Conservation (phyloP, 2,113 vertebrate genomes). For the Reinhardtius hippoglossoides region DNA sequence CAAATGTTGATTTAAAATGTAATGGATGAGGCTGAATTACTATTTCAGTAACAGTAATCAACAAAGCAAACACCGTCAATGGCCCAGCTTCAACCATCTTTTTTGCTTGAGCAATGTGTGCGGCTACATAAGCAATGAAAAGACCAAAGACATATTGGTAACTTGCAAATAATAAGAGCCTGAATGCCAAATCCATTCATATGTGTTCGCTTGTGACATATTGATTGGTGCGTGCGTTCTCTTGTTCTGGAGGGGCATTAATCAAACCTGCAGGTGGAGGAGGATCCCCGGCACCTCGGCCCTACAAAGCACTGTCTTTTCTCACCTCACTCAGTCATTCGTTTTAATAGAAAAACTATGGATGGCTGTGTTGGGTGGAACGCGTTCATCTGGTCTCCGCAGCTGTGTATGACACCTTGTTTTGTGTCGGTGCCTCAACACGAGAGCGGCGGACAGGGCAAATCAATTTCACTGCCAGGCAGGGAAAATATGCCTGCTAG, state of each 20-base stretch:
- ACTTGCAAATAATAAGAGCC: conserved; percentile 12
- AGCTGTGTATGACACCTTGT: conserved; percentile 56
- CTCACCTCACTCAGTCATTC: not conserved
- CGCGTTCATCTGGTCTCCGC: conserved; percentile 37
- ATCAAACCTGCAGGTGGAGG: conserved; percentile 26
- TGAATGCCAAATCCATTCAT: conserved; percentile 25
- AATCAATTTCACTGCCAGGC: conserved; percentile 55
- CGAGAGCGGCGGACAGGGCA: conserved; percentile 24
- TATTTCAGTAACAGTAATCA: not conserved
- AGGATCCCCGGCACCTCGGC: not conserved
- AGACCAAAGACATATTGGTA: not conserved
- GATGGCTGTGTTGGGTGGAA: conserved; percentile 39
- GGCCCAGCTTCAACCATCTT: not conserved
- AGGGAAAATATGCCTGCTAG: conserved; percentile 5
- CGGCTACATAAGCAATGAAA: not conserved
- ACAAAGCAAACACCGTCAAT: not conserved
- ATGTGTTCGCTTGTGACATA: conserved; percentile 13
- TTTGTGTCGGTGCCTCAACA: conserved; percentile 42
- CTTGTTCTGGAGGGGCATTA: conserved; percentile 20
- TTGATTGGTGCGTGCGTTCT: not conserved
- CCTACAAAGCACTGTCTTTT: conserved; percentile 5
- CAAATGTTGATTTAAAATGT: no score
- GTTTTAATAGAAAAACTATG: conserved; percentile 62
- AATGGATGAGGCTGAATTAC: no score
- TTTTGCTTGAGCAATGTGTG: not conserved